Evolutionary conservation across 2,113 vertebrate genomes (phyloP).

Genomic region (Gymnogyps californianus): DNA sequence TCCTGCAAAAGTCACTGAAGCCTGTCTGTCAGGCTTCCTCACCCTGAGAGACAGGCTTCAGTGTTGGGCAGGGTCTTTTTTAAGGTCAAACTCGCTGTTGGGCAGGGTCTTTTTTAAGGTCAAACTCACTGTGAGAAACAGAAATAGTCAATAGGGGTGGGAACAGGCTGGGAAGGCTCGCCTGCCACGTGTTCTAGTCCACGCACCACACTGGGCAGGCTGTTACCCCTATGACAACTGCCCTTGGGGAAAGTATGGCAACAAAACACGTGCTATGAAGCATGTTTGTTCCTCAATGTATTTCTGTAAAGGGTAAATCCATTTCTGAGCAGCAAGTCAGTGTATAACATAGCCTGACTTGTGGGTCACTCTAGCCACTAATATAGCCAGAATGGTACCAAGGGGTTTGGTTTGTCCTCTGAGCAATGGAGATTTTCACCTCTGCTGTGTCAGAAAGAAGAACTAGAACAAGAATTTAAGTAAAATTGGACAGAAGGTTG

Average conservation of each 20-base stretch:
- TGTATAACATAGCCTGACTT: background rate
- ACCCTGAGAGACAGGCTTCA: background rate
- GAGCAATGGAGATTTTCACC: background rate
- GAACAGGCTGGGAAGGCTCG: background rate
- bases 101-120: background rate
- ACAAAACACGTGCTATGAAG: background rate
- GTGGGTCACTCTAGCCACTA: background rate
- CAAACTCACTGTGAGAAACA: background rate
- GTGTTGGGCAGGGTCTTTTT: background rate
- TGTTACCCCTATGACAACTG: background rate
- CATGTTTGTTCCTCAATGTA: background rate
- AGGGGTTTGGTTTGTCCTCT: background rate
- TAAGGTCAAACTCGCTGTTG: background rate
- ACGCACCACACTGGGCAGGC: fast-evolving
- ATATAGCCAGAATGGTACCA: background rate
- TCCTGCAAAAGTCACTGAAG: background rate
- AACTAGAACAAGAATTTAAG: background rate
- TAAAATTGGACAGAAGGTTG: conserved; percentile 41
- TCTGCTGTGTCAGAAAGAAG: background rate
- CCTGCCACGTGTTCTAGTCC: background rate
- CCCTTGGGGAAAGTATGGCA: background rate
- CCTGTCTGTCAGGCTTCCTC: background rate
- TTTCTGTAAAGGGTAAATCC: background rate
- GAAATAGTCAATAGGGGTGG: background rate
- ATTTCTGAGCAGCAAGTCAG: background rate